Evolutionary conservation across 2,113 vertebrate species (phyloP).

Genomic region (Phocoena sinus): DNA sequence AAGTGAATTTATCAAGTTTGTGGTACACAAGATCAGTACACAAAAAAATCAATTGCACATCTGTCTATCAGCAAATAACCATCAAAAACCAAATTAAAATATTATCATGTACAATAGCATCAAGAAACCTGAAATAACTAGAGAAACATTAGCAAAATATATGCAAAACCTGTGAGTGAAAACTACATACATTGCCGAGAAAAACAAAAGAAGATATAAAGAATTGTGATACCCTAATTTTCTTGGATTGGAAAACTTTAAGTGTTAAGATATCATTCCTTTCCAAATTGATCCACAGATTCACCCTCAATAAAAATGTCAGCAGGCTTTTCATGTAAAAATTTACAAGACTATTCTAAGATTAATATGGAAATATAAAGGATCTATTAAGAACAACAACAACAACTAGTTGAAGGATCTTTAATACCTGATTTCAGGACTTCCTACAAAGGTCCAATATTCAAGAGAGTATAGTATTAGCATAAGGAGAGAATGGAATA

Average conservation of each 20-base stretch:
- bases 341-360: background rate
- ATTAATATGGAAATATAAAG: background rate
- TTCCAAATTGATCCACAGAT: background rate
- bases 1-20: background rate
- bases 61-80: background rate
- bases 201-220: background rate
- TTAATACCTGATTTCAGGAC: background rate
- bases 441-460: background rate
- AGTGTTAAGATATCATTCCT: background rate
- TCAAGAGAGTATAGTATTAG: background rate
- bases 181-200: background rate
- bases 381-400: background rate
- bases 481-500: background rate
- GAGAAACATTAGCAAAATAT: background rate
- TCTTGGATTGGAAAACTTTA: background rate
- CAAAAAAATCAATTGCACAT: background rate
- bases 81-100: background rate
- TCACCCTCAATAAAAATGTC: background rate
- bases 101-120: background rate
- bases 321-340: background rate
- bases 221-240: background rate
- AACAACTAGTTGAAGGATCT: background rate
- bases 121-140: background rate
- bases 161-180: background rate
- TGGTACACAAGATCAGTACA: background rate